Conservation (phyloP, 2,888 invertebrate species). For the Melolontha melolontha region DNA sequence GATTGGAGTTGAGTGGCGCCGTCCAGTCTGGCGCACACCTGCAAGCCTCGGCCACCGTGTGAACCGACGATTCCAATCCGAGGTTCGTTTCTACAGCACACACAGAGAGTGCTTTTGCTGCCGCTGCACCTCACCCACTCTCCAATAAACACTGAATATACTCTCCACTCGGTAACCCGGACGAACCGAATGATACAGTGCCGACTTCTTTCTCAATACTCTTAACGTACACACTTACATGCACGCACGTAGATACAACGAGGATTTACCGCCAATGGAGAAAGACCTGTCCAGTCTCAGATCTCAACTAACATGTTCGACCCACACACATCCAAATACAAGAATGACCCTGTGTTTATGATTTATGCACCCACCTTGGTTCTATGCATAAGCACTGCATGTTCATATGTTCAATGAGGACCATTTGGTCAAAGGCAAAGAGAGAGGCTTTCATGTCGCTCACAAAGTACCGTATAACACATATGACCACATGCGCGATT, state of each 20-base stretch:
- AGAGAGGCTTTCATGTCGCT: conserved; percentile 2
- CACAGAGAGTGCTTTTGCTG: conserved; percentile 31
- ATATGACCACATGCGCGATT: conserved; percentile 26
- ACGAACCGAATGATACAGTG: conserved; percentile 11
- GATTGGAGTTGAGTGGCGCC: conserved; percentile 58
- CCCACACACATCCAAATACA: conserved; percentile 22
- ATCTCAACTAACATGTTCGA: conserved; percentile 28
- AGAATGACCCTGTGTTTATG: conserved; percentile 32
- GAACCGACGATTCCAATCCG: conserved; percentile 52
- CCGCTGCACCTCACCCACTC: conserved; percentile 51
- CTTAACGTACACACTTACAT: no score
- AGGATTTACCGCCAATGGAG: conserved; percentile 22
- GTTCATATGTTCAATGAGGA: conserved; percentile 30
- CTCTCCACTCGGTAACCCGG: neutral
- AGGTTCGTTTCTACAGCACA: conserved; percentile 28
- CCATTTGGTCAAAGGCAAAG: conserved; percentile 17
- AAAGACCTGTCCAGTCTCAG: conserved; percentile 24
- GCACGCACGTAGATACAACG: neutral
- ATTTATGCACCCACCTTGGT: conserved; percentile 37
- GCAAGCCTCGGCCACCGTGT: conserved; percentile 61
- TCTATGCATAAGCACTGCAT: neutral
- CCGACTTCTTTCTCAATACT: conserved; percentile 16
- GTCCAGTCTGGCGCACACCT: conserved; percentile 64
- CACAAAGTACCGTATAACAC: conserved; percentile 1
- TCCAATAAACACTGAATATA: conserved; percentile 27